phyloP scores from a whole-genome alignment of 2,113 vertebrate species.

The Nyctereutes procyonoides region DNA sequence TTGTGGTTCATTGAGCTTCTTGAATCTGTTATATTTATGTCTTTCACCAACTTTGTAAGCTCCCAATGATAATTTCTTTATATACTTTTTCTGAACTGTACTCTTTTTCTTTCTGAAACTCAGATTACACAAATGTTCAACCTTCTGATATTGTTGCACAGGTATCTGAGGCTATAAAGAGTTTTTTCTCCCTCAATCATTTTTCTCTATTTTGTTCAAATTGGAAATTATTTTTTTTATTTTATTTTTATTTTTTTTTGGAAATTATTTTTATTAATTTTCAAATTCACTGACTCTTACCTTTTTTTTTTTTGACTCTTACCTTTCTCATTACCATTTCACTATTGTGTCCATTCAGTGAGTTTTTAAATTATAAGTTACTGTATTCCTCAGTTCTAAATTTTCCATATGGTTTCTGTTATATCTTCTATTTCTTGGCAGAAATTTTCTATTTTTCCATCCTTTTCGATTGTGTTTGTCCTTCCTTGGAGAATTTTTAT shows the following conservation, averaged over 20 bases:
- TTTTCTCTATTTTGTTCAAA: background rate
- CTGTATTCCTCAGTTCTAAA: background rate
- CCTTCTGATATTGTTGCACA: background rate
- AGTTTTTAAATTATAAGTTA: background rate
- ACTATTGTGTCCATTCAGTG: background rate
- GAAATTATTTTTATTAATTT: background rate
- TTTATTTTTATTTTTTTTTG: no score
- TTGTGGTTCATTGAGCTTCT: background rate
- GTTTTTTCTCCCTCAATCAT: background rate
- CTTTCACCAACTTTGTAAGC: background rate
- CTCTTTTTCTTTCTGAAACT: background rate
- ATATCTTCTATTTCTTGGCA: background rate
- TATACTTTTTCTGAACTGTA: background rate
- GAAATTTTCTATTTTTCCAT: background rate
- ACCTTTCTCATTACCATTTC: slow-evolving; percentile 13
- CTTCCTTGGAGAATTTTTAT: background rate
- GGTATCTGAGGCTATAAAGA: background rate
- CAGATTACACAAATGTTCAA: background rate
- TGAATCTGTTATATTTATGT: background rate
- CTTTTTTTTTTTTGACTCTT: background rate
- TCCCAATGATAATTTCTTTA: background rate
- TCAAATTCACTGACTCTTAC: slow-evolving; percentile 9
- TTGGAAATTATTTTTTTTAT: background rate
- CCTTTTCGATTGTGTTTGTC: background rate
- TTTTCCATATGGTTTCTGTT: background rate